Conservation (phyloP, 2,113 vertebrate species). For the Ceyx margarethae region DNA sequence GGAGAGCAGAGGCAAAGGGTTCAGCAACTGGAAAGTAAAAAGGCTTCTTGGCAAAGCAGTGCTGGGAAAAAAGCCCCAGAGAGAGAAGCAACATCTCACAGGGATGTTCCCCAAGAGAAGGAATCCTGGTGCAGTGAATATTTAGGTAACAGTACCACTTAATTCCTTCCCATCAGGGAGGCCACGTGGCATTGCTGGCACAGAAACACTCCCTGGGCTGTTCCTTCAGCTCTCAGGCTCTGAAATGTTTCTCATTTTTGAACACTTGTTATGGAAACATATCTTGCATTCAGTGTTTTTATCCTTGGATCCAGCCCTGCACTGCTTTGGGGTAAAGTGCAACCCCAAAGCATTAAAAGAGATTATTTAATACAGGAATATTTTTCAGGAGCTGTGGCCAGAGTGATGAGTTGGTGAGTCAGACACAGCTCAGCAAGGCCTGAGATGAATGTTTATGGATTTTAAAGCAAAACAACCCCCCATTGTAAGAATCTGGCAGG, state of each 20-base stretch:
- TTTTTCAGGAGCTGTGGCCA: not conserved
- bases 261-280: not conserved
- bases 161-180: not conserved
- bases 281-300: not conserved
- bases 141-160: slow-evolving; percentile 35
- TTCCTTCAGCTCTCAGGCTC: not conserved
- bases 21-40: slow-evolving; percentile 50
- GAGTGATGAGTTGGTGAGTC: not conserved
- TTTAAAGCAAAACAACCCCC: not conserved
- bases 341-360: not conserved
- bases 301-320: not conserved
- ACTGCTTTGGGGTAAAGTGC: not conserved
- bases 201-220: not conserved
- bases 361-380: not conserved
- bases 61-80: slow-evolving; percentile 3
- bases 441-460: not conserved
- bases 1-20: slow-evolving; percentile 50
- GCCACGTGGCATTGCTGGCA: not conserved
- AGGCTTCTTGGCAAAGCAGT: slow-evolving; percentile 7
- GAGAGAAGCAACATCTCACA: not conserved
- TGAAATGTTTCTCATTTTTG: not conserved
- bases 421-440: not conserved
- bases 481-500: not conserved
- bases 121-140: slow-evolving; percentile 44
- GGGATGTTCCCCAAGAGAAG: not conserved